Conservation (phyloP, 2,113 vertebrate genomes). For the Sinocyclocheilus grahami region DNA sequence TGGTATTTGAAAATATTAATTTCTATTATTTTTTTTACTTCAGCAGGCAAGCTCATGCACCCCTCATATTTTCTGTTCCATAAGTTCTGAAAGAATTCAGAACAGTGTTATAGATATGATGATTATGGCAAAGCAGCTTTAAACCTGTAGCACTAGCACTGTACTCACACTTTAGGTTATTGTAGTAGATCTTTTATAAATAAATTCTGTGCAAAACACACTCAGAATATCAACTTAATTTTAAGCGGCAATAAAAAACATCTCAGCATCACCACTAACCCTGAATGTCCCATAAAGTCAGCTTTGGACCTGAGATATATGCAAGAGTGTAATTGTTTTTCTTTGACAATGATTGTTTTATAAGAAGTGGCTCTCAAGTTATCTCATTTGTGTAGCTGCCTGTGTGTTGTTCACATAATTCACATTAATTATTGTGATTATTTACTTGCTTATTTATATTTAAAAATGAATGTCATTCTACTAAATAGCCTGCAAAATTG, state of each 20-base stretch:
- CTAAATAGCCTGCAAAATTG: neutral
- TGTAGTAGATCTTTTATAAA: constrained; percentile 19
- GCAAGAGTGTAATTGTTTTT: constrained; percentile 61
- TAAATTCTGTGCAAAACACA: constrained; percentile 33
- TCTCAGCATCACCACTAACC: constrained; percentile 40
- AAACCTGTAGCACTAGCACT: constrained; percentile 51
- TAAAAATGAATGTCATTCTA: constrained; percentile 8
- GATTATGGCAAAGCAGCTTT: constrained; percentile 40
- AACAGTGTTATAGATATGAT: neutral
- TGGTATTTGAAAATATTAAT: neutral
- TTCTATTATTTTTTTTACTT: neutral
- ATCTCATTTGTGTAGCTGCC: constrained; percentile 46
- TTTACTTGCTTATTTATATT: constrained; percentile 13
- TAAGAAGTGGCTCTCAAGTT: neutral
- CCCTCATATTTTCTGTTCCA: neutral
- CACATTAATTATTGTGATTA: constrained; percentile 1
- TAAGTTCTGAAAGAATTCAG: constrained; percentile 27
- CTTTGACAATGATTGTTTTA: constrained; percentile 26
- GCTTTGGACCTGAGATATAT: constrained; percentile 74
- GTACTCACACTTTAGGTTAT: constrained; percentile 20
- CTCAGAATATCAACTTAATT: neutral
- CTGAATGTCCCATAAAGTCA: constrained; percentile 62
- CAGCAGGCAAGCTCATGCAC: constrained; percentile 46
- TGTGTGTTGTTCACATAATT: neutral
- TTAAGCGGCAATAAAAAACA: constrained; percentile 51